A percentile compares a stretch with the other conserved stretches of the same genome.
Conservation (phyloP, 1,140 invertebrate genomes). For the Drosophila jambulina region DNA sequence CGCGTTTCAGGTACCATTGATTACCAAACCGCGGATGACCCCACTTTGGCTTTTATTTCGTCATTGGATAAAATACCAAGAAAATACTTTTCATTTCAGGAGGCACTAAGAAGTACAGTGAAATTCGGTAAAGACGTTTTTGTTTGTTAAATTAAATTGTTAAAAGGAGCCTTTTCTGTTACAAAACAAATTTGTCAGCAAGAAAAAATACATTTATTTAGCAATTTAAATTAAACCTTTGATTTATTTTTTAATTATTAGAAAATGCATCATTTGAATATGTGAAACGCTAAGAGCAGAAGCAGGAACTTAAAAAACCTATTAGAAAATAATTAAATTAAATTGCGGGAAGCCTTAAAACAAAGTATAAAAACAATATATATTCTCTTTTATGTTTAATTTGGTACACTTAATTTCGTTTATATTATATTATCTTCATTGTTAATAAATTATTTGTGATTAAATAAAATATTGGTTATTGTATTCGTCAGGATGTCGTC, state of each 20-base stretch:
- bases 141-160: neutral
- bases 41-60: slow-evolving; percentile 20
- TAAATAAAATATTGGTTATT: no score
- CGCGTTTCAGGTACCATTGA: neutral
- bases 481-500: no score
- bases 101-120: neutral
- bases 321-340: neutral
- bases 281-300: neutral
- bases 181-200: neutral
- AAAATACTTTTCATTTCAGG: slow-evolving; percentile 2
- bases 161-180: neutral
- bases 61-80: slow-evolving; percentile 21
- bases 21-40: slow-evolving; percentile 22
- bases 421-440: no score
- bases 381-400: no score
- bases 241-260: neutral
- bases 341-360: neutral
- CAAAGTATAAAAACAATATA: neutral
- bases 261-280: neutral
- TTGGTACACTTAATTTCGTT: no score
- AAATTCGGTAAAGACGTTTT: neutral
- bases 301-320: neutral
- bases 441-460: no score
- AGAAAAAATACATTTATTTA: neutral
- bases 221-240: neutral